Evolutionary conservation across 2,888 invertebrate genomes (phyloP).

Genomic region (Synanthedon tipuliformis): DNA sequence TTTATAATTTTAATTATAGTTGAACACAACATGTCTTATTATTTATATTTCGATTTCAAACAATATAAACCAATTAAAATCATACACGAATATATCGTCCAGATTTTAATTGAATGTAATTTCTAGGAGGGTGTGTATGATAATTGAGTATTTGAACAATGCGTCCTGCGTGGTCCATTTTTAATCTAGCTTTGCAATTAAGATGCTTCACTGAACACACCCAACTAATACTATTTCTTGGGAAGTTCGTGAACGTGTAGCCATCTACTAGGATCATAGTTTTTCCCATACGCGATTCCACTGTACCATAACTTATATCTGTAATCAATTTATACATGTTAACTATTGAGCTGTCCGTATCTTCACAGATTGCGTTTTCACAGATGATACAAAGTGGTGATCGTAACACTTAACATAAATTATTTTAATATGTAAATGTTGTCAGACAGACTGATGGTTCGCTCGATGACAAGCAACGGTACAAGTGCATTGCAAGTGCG

Average conservation of each 20-base stretch:
- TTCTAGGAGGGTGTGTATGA: constrained; percentile 16
- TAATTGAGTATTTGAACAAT: constrained; percentile 11
- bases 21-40: too few species aligned
- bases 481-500: too few species aligned
- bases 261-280: constrained; percentile 22
- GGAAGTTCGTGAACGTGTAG: constrained; percentile 16
- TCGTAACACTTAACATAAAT: too few species aligned
- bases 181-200: constrained; percentile 19
- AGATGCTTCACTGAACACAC: constrained; percentile 24
- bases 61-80: constrained; percentile 2
- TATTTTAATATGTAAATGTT: too few species aligned
- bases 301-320: constrained; percentile 4
- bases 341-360: constrained; percentile 4
- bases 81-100: constrained; percentile 9
- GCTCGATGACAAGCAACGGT: too few species aligned
- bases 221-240: constrained; percentile 15
- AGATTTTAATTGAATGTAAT: constrained; percentile 2
- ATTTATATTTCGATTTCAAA: neutral
- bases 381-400: too few species aligned
- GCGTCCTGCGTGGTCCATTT: constrained; percentile 13
- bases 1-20: too few species aligned
- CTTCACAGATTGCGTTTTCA: neutral
- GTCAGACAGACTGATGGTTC: too few species aligned
- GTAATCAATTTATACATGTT: neutral
- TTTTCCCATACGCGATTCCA: constrained; percentile 24